Evolutionary conservation across 2,888 invertebrate species (phyloP).

Genomic region (Gymnosoma rotundatum): DNA sequence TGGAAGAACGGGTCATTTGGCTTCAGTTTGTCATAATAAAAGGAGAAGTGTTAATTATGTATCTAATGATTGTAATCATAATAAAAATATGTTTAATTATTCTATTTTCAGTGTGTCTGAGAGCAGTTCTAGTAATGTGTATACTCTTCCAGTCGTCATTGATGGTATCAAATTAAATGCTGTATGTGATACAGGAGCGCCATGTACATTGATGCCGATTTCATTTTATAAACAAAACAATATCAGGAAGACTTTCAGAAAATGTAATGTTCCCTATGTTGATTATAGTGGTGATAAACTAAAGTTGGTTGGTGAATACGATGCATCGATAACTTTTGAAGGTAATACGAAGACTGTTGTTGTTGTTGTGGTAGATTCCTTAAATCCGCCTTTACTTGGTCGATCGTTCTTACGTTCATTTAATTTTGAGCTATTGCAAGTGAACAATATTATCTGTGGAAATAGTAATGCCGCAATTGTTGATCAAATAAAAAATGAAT

Average conservation of each 20-base stretch:
- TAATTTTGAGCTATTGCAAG: background rate
- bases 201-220: constrained; percentile 23
- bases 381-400: background rate
- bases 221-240: constrained; percentile 16
- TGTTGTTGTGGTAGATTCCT: background rate
- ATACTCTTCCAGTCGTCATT: constrained; percentile 25
- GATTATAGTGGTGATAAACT: constrained; percentile 40
- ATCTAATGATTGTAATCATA: constrained; percentile 44
- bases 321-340: constrained; percentile 17
- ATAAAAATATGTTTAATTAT: constrained; percentile 39
- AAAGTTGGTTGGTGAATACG: constrained; percentile 27
- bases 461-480: background rate
- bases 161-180: constrained; percentile 22
- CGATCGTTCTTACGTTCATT: background rate
- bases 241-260: constrained; percentile 5
- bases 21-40: constrained; percentile 46
- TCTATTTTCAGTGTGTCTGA: constrained; percentile 51
- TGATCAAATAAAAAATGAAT: background rate
- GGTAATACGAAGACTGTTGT: background rate
- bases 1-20: constrained; percentile 56
- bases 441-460: background rate
- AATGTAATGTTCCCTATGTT: constrained; percentile 37
- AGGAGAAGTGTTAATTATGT: constrained; percentile 63
- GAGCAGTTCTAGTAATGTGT: constrained; percentile 36
- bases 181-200: constrained; percentile 23